Base-by-base conservation (phyloP, 2,797 vertebrate species). In the Takifugu ocellatus region DNA sequence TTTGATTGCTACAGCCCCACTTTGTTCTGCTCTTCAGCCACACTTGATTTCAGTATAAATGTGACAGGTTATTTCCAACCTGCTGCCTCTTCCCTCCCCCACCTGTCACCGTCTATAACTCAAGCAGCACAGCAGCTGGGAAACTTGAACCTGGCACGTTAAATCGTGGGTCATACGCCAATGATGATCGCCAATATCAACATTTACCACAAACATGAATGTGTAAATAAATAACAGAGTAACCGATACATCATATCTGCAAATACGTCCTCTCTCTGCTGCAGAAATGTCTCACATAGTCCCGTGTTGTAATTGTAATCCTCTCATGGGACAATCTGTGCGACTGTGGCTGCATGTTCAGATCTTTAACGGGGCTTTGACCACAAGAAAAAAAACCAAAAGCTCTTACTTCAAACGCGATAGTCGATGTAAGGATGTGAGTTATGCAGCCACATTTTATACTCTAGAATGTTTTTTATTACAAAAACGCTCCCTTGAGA, bases 81-180 rank as follows among this genome's bases (percentile, higher is more conserved):
- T 31, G 59, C 69, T 62, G 61, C 54, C 65, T 59, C 43, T 68
- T 63, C 59, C 31, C 52, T 68, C 58, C 75, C 90, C 75, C 90
- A 88, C 87, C 86, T 90, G 90, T 89, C 86, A 60, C 81, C 72
- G 74, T 63, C 54, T 59, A 24, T 12, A 51, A 82, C 70, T 92
- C 86, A 33, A 69, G 73, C 91, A 87, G 86, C 91, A 86, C 54
- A 61, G 73, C 82, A 77, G 69, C 82, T 73, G 61, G 68, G 77
- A 66, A 70, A 72, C 58, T 65, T 61, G 66, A 73, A 74, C 66
- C 70, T 67, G 17, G 62, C 54, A 79, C 74, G 84, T 79, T 68
- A 81, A 84, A 78, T 83, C 65, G 76, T 26, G 14, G 68, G 61
- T 67, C 66, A 70, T 68, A 51, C 33, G 56, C 21, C 21, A 21